Evolutionary conservation across 2,888 invertebrate genomes (phyloP).

Genomic region (Zeuzera pyrina): DNA sequence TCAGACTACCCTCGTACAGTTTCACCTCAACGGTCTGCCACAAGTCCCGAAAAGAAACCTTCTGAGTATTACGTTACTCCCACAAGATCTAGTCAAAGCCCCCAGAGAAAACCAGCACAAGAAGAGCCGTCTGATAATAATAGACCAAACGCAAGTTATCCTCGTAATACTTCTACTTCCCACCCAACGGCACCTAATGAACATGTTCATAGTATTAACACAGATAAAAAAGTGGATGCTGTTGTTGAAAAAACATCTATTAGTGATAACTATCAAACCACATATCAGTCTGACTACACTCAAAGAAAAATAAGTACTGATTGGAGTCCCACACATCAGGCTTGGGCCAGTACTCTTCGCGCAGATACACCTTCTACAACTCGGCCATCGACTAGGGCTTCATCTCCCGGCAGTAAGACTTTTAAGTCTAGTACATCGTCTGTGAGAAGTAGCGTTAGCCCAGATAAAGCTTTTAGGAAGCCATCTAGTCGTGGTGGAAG

Average conservation of each 20-base stretch:
- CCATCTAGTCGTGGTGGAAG: conserved; percentile 50
- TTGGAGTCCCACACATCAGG: conserved; percentile 81
- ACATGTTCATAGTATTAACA: conserved; percentile 25
- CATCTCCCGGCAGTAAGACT: conserved; percentile 68
- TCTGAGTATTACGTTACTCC: too few species aligned
- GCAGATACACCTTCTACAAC: conserved; percentile 75
- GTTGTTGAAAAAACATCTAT: conserved; percentile 36
- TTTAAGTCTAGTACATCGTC: conserved; percentile 69
- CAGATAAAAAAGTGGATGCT: conserved; percentile 35
- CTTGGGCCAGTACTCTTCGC: conserved; percentile 82
- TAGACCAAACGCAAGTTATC: too few species aligned
- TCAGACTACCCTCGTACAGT: too few species aligned
- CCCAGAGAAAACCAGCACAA: too few species aligned
- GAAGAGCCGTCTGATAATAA: too few species aligned
- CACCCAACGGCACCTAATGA: conserved; percentile 23
- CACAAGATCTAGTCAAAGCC: too few species aligned
- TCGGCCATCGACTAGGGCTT: conserved; percentile 64
- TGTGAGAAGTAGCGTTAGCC: conserved; percentile 66
- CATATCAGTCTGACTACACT: conserved; percentile 73
- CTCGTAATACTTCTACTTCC: conserved; percentile 15
- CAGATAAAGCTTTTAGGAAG: conserved; percentile 49
- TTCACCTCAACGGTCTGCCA: too few species aligned
- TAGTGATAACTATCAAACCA: conserved; percentile 71
- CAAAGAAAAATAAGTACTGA: conserved; percentile 75
- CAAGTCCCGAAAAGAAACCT: too few species aligned